Conservation (phyloP, 37 sponge, comb jelly and placozoan genomes). For the Petrosia ficiformis region DNA sequence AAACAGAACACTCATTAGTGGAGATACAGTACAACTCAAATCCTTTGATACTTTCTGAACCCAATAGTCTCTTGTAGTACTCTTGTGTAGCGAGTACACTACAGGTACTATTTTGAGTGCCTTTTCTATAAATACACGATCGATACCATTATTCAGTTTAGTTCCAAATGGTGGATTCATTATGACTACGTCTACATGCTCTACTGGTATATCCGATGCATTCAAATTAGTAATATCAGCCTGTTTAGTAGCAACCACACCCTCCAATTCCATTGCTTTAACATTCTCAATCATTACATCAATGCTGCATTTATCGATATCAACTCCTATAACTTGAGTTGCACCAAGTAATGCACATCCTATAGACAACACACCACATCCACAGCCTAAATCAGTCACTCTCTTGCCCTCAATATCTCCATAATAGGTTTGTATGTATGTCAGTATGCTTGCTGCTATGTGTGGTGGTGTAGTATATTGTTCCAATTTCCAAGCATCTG, state of each 20-base stretch:
- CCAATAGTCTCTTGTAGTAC: conserved; percentile 54
- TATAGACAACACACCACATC: conserved; percentile 79
- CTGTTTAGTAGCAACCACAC: conserved; percentile 27
- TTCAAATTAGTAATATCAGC: conserved; percentile 32
- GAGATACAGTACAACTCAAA: conserved; percentile 15
- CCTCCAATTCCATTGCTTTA: conserved; percentile 20
- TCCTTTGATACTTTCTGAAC: conserved; percentile 19
- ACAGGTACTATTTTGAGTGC: conserved; percentile 34
- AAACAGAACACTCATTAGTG: conserved; percentile 23
- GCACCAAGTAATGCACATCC: conserved; percentile 66
- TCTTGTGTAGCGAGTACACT: conserved; percentile 85
- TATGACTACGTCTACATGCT: conserved; percentile 59
- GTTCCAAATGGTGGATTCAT: conserved; percentile 98
- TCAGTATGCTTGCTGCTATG: conserved; percentile 66
- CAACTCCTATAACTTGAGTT: conserved; percentile 54
- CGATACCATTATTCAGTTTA: conserved; percentile 46
- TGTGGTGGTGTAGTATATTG: conserved; percentile 85
- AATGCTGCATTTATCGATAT: conserved; percentile 64
- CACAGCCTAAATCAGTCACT: conserved; percentile 92
- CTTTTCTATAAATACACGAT: conserved; percentile 53
- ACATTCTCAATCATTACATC: conserved; percentile 51
- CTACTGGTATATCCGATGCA: not conserved
- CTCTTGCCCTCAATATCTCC: conserved; percentile 58
- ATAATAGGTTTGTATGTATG: conserved; percentile 24
- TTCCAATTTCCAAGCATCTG: conserved; percentile 42